Conservation (phyloP, 2,888 invertebrate genomes). For the Limnephilus rhombicus region DNA sequence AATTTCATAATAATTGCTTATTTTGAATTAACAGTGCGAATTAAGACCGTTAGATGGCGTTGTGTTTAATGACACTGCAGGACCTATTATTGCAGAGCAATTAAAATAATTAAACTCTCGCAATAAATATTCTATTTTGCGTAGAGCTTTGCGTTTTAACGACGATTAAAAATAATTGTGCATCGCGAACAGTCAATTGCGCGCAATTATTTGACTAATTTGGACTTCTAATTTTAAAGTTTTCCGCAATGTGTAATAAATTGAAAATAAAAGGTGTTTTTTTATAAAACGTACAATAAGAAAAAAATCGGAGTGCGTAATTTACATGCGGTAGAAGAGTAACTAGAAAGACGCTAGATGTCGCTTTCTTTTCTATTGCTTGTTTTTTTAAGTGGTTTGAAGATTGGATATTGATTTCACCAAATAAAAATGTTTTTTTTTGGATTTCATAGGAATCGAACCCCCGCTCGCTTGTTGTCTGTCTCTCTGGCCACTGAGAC, state of each 20-base stretch:
- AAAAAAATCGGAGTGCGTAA: no score
- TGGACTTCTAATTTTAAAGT: not conserved
- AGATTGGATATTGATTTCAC: no score
- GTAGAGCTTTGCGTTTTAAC: not conserved
- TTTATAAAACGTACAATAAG: no score
- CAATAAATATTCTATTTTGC: constrained; percentile 5
- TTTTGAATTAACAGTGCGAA: constrained; percentile 50
- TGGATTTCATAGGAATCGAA: no score
- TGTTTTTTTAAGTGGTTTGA: no score
- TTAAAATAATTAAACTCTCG: constrained; percentile 16
- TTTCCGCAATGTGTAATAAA: not conserved
- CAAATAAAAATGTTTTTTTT: no score
- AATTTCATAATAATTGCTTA: constrained; percentile 59
- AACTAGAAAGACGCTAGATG: no score
- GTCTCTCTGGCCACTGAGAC: no score
- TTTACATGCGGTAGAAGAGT: no score
- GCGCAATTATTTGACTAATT: not conserved
- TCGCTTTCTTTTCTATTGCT: no score
- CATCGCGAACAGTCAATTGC: constrained; percentile 15
- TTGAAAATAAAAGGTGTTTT: no score
- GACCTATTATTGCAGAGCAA: constrained; percentile 30
- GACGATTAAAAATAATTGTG: constrained; percentile 25
- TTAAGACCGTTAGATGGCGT: constrained; percentile 27
- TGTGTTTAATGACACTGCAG: constrained; percentile 38
- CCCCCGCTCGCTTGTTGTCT: no score